Conservation (phyloP, 2,888 invertebrate genomes). For the Leptothorax acervorum region DNA sequence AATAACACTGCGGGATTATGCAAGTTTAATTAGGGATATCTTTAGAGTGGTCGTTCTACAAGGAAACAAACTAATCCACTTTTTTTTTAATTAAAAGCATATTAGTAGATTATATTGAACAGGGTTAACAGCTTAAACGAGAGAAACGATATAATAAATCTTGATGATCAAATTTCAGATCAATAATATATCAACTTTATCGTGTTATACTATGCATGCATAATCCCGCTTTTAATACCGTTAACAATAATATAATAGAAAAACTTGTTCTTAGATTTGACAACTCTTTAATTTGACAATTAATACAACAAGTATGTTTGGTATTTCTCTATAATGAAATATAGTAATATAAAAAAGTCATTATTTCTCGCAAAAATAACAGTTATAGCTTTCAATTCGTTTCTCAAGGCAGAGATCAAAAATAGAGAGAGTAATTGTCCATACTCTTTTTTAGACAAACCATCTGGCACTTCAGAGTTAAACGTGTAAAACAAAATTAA, state of each 20-base stretch:
- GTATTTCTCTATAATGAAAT: not conserved
- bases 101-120: not conserved
- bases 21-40: not conserved
- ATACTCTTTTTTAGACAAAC: not conserved
- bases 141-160: not conserved
- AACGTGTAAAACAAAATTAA: conserved; percentile 13
- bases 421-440: not conserved
- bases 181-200: not conserved
- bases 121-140: not conserved
- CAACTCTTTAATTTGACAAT: conserved; percentile 11
- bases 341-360: not conserved
- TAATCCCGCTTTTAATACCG: not conserved
- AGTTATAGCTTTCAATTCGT: not conserved
- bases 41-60: not conserved
- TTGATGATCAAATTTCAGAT: not conserved
- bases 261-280: not conserved
- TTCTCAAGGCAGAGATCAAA: not conserved
- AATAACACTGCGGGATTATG: not conserved
- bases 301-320: conserved; percentile 15
- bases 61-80: not conserved
- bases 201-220: not conserved
- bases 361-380: conserved; percentile 11
- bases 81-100: not conserved
- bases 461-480: conserved; percentile 12
- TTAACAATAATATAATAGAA: conserved; percentile 1